phyloP scores from a whole-genome alignment of 2,888 invertebrate species.

The Thereva nobilitata region DNA sequence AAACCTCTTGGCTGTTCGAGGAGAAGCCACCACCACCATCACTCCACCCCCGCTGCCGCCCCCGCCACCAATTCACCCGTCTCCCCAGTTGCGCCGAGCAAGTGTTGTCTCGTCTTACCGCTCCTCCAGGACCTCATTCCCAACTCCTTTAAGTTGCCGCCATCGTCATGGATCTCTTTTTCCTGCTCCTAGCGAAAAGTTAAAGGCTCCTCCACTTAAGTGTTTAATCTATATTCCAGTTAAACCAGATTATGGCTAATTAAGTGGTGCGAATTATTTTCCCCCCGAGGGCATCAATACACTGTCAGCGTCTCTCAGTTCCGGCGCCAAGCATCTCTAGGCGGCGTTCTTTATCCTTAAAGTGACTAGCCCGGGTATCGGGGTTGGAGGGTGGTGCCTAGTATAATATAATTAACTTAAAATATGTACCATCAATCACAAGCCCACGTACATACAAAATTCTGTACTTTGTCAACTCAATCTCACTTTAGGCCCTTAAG shows the following conservation, averaged over 20 bases:
- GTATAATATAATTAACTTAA: background rate
- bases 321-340: background rate
- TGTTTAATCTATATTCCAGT: constrained; percentile 40
- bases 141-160: background rate
- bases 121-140: background rate
- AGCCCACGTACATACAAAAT: no score
- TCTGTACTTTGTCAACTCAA: no score
- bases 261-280: constrained; percentile 42
- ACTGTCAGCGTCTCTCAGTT: constrained; percentile 8
- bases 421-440: no score
- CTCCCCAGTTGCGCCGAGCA: background rate
- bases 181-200: background rate
- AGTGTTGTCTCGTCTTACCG: background rate
- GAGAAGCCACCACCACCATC: background rate
- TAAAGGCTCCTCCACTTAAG: constrained; percentile 32
- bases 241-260: constrained; percentile 42
- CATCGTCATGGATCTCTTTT: background rate
- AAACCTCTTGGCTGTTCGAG: background rate
- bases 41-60: background rate
- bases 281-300: constrained; percentile 40
- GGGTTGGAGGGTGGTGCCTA: background rate
- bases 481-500: no score
- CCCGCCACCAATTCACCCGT: no score
- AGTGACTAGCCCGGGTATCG: no score
- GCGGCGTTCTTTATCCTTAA: background rate